Evolutionary conservation across 2,797 vertebrate genomes (phyloP).

Genomic region (Danio jaintianensis): DNA sequence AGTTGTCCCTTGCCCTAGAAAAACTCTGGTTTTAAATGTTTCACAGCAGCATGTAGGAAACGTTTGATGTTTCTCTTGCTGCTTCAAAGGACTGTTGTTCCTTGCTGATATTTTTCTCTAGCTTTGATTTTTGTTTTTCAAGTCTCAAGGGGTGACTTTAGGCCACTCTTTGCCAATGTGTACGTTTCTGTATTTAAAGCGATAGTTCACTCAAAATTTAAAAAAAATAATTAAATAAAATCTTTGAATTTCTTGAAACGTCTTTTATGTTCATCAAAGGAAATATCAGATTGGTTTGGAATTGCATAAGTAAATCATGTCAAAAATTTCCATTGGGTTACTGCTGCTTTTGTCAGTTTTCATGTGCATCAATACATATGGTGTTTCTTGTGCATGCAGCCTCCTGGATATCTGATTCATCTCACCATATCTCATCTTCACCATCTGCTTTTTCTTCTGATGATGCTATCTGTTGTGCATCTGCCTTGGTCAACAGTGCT

Average conservation of each 20-base stretch:
- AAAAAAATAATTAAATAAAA: background rate
- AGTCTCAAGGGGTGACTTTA: conserved; percentile 21
- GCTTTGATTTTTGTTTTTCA: conserved; percentile 32
- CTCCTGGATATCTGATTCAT: conserved; percentile 18
- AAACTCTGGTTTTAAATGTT: conserved; percentile 32
- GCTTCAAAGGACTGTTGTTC: conserved; percentile 38
- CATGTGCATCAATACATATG: background rate
- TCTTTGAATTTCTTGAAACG: too few species aligned
- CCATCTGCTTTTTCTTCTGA: background rate
- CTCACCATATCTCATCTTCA: background rate
- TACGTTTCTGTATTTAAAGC: conserved; percentile 4
- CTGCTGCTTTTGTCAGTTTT: background rate
- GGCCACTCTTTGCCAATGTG: background rate
- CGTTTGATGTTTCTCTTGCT: conserved; percentile 37
- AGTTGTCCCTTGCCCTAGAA: conserved; percentile 39
- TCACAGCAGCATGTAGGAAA: conserved; percentile 28
- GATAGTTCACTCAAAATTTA: background rate
- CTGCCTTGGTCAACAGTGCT: background rate
- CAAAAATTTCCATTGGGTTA: background rate
- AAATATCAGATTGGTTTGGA: background rate
- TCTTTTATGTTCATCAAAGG: conserved; percentile 13
- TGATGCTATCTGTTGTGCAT: background rate
- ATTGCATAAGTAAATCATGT: conserved; percentile 1
- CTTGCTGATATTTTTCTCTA: conserved; percentile 11
- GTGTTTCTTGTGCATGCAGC: background rate